phyloP scores from a whole-genome alignment of 2,113 vertebrate genomes.

The Cyprinodon variegatus region DNA sequence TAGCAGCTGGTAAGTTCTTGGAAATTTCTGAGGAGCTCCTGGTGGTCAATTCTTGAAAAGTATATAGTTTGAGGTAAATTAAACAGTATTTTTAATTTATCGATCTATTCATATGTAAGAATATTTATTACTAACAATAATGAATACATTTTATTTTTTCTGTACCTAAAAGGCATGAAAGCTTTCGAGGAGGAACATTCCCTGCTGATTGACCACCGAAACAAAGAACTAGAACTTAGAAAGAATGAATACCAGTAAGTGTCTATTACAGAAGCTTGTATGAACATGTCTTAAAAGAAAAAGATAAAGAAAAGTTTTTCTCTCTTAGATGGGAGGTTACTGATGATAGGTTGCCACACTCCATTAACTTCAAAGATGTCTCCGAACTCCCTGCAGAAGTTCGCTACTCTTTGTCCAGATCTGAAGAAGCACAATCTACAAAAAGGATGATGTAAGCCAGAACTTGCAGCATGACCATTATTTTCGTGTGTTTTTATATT shows the following conservation, averaged over 20 bases:
- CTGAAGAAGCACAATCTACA: not conserved
- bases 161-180: constrained; percentile 41
- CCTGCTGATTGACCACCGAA: constrained; percentile 46
- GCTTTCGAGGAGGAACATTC: constrained; percentile 56
- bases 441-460: constrained; percentile 11
- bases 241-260: constrained; percentile 62
- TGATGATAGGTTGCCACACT: constrained; percentile 24
- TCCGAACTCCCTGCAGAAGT: constrained; percentile 44
- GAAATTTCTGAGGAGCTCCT: too few relatives aligned
- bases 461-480: not conserved
- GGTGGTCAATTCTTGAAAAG: not conserved
- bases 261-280: not conserved
- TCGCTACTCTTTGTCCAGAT: constrained; percentile 21
- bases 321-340: constrained; percentile 46
- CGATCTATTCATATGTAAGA: not conserved
- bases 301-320: not conserved
- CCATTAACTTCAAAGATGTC: not conserved
- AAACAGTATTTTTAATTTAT: not conserved
- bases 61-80: not conserved
- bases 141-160: not conserved
- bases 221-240: constrained; percentile 38
- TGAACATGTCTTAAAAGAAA: not conserved
- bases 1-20: too few relatives aligned
- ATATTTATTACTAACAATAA: not conserved
- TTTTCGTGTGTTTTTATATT: not conserved